A percentile compares a stretch with the other conserved stretches of the same genome.
Conservation (phyloP, 2,888 invertebrate genomes). For the Galeruca laticollis region DNA sequence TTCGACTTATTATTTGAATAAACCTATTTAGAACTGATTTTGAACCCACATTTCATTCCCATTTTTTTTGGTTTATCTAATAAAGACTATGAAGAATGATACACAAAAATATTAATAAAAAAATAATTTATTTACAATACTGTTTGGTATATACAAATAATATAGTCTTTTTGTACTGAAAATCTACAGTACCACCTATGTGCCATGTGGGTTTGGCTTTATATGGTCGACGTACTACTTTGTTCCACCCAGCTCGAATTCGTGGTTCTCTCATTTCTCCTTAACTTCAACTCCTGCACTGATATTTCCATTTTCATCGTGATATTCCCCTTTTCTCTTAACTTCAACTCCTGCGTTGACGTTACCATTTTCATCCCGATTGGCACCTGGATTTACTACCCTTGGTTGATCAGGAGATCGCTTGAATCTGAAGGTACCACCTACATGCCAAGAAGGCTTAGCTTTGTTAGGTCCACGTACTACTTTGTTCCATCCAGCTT, state of each 20-base stretch:
- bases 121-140: too few species aligned
- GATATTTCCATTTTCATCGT: too few species aligned
- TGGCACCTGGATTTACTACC: slow-evolving; percentile 38
- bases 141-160: too few species aligned
- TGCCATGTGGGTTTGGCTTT: slow-evolving; percentile 45
- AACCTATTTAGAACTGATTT: too few species aligned
- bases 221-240: slow-evolving; percentile 41
- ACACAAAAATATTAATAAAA: too few species aligned
- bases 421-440: neutral
- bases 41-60: too few species aligned
- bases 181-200: slow-evolving; percentile 37
- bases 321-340: too few species aligned
- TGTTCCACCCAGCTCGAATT: slow-evolving; percentile 44
- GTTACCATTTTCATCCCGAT: slow-evolving; percentile 38
- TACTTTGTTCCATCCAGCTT: slow-evolving; percentile 3
- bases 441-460: slow-evolving; percentile 22
- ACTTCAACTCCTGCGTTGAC: too few species aligned
- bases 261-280: slow-evolving; percentile 40
- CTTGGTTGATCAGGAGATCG: slow-evolving; percentile 23
- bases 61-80: too few species aligned
- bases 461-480: neutral
- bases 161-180: neutral
- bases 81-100: too few species aligned
- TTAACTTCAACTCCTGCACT: slow-evolving; percentile 37
- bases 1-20: too few species aligned